Percentiles rank a stretch among this genome's conserved stretches.
Evolutionary conservation across 2,113 vertebrate genomes (phyloP).

Genomic region (Mastomys natalensis): DNA sequence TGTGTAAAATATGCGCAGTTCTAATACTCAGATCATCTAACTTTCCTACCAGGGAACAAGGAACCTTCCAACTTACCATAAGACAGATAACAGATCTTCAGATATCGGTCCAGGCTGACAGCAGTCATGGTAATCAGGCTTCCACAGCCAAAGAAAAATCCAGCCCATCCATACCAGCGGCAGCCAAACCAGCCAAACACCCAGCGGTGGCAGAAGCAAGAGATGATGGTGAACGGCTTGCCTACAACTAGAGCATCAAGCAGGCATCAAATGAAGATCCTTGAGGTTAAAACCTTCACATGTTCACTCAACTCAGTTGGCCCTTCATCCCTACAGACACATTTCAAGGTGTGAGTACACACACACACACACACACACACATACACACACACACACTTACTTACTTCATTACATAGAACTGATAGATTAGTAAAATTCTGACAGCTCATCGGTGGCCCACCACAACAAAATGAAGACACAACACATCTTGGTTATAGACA

Average conservation of each 20-base stretch:
- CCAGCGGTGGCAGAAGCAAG: slow-evolving; percentile 96
- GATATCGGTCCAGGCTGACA: slow-evolving; percentile 96
- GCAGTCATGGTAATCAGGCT: slow-evolving; percentile 97
- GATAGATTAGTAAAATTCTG: no score
- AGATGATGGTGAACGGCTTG: slow-evolving; percentile 95
- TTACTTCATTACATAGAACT: not conserved
- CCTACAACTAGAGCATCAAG: slow-evolving; percentile 90
- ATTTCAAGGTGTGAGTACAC: not conserved
- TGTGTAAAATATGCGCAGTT: not conserved
- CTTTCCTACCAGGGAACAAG: slow-evolving; percentile 29
- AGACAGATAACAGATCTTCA: slow-evolving; percentile 96
- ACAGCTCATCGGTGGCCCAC: not conserved
- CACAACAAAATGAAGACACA: not conserved
- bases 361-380: not conserved
- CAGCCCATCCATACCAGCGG: slow-evolving; percentile 95
- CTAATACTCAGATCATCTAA: slow-evolving; percentile 49
- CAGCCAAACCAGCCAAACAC: slow-evolving; percentile 96
- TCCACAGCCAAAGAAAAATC: slow-evolving; percentile 97
- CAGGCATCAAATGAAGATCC: not conserved
- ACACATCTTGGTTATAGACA: not conserved
- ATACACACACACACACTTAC: not conserved
- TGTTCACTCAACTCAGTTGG: not conserved
- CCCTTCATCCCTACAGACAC: not conserved
- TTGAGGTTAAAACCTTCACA: not conserved
- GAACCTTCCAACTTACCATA: slow-evolving; percentile 89